Evolutionary conservation across 2,888 invertebrate genomes (phyloP), one percentile per base, ranked within the genome.

Genomic region (Drosophila birchii): DNA sequence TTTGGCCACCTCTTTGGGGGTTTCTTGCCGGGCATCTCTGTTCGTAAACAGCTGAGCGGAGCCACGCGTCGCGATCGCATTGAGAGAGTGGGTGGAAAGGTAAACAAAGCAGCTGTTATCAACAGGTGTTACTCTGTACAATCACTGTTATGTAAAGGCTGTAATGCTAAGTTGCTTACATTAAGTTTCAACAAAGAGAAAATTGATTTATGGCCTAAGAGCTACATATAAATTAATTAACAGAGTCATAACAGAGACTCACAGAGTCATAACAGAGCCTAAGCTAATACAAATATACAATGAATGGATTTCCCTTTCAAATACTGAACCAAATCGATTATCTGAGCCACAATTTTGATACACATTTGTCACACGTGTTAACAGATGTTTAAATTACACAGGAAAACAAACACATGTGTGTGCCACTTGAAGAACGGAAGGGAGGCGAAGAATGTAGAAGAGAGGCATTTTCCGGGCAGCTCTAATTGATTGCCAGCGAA

Each of bases 51-150:
- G 71, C 70, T 69, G 43, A 62, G 49, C 51, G 29, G 2, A 62
- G 64, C 60, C 60, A 61, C 60, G 60, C 60, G 60, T 56, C 60
- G 55, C 41, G 23, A 32, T 55, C 41, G 18, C 36, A 36, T n/a
- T 26, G 23, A 26, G 43, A 23, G 43, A 57, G 54, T 12, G 53
- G 54, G 53, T 20, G 32, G 54, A 53, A 39, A 32, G 18, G 29
- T 18, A 7, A 32, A 12, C 18, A 32, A 18, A 51, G 14, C 49
- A 8, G 11, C 32, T 51, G 34, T 36, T 23, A 36, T 53, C 51
- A 79, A 79, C 82, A 80, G 80, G 80, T 86, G 87, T 54, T 63
- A 43, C 56, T 67, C 70, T 72, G 74, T 74, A 63, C 47, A 67
- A 14, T 32, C 36, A 34, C 59, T 71, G 73, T 84, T 86, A 84